Evolutionary conservation across 1,140 invertebrate genomes (phyloP).

Genomic region (Zaprionus africanus): DNA sequence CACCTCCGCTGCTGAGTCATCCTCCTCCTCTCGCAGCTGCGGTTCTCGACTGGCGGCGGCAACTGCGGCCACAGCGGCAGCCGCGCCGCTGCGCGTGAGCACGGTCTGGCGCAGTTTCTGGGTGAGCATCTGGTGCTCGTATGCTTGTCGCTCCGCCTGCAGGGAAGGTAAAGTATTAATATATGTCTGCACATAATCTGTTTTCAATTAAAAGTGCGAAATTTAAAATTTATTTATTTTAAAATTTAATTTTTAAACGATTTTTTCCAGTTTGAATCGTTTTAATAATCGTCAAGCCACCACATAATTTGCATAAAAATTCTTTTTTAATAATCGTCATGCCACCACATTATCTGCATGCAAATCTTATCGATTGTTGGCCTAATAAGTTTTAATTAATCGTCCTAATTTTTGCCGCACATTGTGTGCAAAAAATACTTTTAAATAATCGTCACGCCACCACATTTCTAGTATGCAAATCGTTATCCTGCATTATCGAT

Average conservation of each 20-base stretch:
- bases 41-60: constrained; percentile 87
- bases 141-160: constrained; percentile 86
- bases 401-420: no score
- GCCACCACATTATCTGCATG: no score
- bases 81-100: constrained; percentile 88
- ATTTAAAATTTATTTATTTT: no score
- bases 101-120: constrained; percentile 96
- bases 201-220: no score
- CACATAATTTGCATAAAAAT: no score
- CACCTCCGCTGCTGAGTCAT: constrained; percentile 88
- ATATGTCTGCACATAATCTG: background rate
- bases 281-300: no score
- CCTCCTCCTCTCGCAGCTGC: constrained; percentile 86
- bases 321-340: no score
- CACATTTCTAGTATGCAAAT: no score
- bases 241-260: background rate
- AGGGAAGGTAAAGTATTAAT: background rate
- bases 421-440: no score
- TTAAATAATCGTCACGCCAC: no score
- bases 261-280: background rate
- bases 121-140: constrained; percentile 86
- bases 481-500: background rate
- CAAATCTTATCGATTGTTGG: background rate
- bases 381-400: background rate
- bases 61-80: constrained; percentile 85